phyloP scores from a whole-genome alignment of 2,113 vertebrate genomes.

The Zosterops borbonicus region DNA sequence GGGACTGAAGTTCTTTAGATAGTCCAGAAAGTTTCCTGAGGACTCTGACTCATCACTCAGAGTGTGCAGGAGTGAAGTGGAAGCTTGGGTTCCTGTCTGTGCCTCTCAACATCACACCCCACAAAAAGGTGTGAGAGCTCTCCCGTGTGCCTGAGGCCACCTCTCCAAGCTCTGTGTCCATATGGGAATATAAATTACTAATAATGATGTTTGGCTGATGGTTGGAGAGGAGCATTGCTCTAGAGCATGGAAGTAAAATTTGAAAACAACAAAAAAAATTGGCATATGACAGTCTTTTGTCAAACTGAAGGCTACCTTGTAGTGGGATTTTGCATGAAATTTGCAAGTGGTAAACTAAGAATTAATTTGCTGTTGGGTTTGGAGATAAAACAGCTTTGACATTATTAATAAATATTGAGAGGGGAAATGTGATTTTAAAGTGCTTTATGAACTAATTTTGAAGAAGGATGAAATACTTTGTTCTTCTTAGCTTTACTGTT shows the following conservation, averaged over 20 bases:
- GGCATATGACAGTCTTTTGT: background rate
- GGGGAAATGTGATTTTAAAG: background rate
- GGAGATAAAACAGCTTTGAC: background rate
- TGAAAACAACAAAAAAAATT: background rate
- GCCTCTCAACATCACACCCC: background rate
- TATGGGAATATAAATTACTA: background rate
- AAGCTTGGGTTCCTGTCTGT: background rate
- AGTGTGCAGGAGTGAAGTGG: background rate
- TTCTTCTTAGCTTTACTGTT: background rate
- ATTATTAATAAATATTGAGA: background rate
- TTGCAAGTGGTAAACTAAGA: background rate
- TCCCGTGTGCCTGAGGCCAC: background rate
- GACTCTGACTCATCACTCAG: background rate
- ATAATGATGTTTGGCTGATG: background rate
- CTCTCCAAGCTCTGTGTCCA: background rate
- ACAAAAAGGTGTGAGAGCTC: background rate
- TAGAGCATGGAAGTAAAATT: background rate
- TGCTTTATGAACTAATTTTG: background rate
- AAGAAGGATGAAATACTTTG: background rate
- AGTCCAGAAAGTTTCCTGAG: slow-evolving; percentile 3
- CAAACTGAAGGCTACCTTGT: background rate
- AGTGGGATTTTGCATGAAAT: background rate
- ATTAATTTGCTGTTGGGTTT: background rate
- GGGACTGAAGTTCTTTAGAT: background rate
- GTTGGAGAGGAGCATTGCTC: background rate